Percentiles rank a stretch among this genome's conserved stretches.
Conservation (phyloP, 2,113 vertebrate species). For the Pomatostomus ruficeps region DNA sequence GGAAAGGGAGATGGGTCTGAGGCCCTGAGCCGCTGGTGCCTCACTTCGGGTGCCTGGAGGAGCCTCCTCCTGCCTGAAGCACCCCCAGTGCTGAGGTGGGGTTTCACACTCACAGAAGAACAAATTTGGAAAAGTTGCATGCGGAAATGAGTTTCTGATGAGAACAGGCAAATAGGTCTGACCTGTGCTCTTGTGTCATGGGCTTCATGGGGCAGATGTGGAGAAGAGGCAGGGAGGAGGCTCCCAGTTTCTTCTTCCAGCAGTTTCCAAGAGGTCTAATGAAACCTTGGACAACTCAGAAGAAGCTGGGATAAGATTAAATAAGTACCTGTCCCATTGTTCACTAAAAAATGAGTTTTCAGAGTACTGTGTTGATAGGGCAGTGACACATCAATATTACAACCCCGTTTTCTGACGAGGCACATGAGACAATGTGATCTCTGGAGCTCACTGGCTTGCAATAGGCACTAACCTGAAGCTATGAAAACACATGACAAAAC, state of each 20-base stretch:
- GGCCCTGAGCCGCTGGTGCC: too few species aligned
- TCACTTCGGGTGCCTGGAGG: background rate
- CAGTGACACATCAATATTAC: background rate
- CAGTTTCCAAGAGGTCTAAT: background rate
- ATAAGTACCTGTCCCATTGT: background rate
- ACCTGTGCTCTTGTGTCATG: background rate
- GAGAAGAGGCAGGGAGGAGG: background rate
- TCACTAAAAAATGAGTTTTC: background rate
- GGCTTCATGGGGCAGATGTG: background rate
- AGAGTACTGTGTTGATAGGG: background rate
- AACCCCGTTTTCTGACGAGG: background rate
- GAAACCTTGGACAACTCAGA: background rate
- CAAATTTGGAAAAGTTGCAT: background rate
- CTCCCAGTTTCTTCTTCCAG: background rate
- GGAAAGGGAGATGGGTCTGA: too few species aligned
- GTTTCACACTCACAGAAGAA: background rate
- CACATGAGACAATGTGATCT: background rate
- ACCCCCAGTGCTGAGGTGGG: background rate
- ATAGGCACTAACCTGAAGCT: background rate
- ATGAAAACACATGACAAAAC: background rate
- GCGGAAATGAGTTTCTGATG: background rate
- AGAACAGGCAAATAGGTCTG: background rate
- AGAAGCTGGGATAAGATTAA: background rate
- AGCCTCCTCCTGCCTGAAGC: background rate
- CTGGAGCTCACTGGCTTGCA: background rate